Conservation (phyloP, 2,113 vertebrate genomes). For the Prinia subflava region DNA sequence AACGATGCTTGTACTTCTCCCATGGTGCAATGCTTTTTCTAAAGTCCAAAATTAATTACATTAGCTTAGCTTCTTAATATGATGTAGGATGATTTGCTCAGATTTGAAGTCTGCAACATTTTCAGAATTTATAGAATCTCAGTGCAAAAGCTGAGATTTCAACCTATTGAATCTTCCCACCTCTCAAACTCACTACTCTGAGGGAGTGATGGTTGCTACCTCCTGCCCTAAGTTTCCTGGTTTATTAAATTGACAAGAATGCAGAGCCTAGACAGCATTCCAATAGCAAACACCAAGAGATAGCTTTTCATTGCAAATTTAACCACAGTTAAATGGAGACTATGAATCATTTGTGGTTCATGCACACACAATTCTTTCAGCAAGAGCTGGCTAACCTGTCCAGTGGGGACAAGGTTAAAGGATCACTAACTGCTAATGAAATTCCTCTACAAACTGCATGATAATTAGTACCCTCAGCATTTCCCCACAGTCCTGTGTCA, state of each 20-base stretch:
- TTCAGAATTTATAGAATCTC: neutral
- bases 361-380: neutral
- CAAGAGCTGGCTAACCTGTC: neutral
- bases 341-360: neutral
- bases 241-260: neutral
- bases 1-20: neutral
- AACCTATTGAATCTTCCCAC: neutral
- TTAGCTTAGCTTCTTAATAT: neutral
- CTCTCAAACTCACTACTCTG: neutral
- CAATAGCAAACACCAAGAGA: neutral
- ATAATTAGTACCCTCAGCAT: neutral
- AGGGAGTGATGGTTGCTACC: neutral
- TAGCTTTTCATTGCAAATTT: neutral
- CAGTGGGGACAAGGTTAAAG: neutral
- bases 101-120: neutral
- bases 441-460: neutral
- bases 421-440: neutral
- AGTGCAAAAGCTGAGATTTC: neutral
- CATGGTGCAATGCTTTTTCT: neutral
- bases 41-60: neutral
- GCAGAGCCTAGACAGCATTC: neutral
- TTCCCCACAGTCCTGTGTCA: neutral
- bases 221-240: neutral
- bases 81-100: neutral
- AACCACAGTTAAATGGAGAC: neutral